Evolutionary conservation across 2,797 vertebrate genomes (phyloP).

Genomic region (Sus cebifrons): DNA sequence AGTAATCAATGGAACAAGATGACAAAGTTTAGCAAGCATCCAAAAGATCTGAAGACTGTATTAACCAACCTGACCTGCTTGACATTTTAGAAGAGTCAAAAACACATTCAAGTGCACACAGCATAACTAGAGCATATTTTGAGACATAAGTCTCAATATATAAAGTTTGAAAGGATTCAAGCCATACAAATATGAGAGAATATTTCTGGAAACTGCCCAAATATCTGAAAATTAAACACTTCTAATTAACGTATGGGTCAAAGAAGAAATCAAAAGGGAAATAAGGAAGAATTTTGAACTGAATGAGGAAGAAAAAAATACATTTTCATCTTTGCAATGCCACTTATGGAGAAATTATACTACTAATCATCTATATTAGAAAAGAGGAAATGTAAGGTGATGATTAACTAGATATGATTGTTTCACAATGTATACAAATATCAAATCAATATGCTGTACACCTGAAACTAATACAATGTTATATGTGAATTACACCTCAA

Average conservation of each 20-base stretch:
- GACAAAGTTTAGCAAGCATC: neutral
- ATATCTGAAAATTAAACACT: neutral
- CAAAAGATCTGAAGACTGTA: neutral
- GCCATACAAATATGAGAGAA: neutral
- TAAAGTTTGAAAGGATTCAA: neutral
- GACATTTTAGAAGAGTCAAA: neutral
- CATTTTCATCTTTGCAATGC: neutral
- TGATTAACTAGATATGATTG: neutral
- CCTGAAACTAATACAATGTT: neutral
- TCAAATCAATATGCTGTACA: neutral
- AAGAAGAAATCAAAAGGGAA: constrained; percentile 48
- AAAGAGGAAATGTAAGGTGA: neutral
- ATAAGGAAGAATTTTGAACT: constrained; percentile 19
- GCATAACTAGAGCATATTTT: neutral
- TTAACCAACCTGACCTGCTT: neutral
- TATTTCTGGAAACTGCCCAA: neutral
- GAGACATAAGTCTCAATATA: neutral
- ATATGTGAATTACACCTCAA: neutral
- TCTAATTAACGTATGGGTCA: neutral
- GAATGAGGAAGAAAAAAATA: neutral
- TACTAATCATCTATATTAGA: neutral
- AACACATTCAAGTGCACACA: neutral
- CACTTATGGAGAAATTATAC: neutral
- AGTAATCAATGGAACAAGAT: neutral
- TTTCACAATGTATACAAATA: neutral